These are phyloP conservation scores for Enteromius paludinosus DNA, from an alignment of 2,797 vertebrate genomes.

Conservation along the genomic window DNA sequence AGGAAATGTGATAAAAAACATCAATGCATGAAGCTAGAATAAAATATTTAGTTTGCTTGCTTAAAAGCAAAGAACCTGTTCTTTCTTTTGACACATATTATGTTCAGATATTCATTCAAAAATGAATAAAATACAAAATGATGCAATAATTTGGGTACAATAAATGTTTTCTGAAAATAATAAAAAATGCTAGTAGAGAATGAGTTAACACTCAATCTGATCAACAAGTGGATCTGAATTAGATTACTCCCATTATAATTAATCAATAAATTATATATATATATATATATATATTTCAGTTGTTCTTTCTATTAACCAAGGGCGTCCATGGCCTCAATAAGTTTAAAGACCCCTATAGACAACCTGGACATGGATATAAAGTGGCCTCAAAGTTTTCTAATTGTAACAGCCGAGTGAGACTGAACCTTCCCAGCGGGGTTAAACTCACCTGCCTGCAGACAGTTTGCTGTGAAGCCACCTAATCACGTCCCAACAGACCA, in stretches of 20 bases:
- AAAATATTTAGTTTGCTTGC: background rate
- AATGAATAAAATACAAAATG: background rate
- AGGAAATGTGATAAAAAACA: background rate
- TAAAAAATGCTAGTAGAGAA: background rate
- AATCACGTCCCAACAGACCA: conserved; percentile 54
- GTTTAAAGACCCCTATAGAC: background rate
- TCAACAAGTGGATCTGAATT: background rate
- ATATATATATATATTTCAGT: background rate
- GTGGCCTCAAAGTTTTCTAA: conserved; percentile 42
- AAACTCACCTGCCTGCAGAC: conserved; percentile 51
- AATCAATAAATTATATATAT: background rate
- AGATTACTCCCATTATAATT: background rate
- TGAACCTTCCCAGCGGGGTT: conserved; percentile 35
- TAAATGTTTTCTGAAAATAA: background rate
- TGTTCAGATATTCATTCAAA: background rate
- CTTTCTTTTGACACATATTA: background rate
- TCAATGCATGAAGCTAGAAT: background rate
- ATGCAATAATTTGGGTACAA: background rate
- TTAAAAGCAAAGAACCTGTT: background rate
- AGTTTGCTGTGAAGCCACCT: conserved; percentile 50
- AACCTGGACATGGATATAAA: conserved; percentile 3
- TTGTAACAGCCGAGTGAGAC: conserved; percentile 28
- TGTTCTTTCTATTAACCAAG: background rate
- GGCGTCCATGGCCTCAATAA: background rate
- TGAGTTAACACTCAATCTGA: background rate